These are phyloP conservation scores for Umimayanthus kanabou DNA, from an alignment of 92 coral and sea anemone genomes.

Conservation along the genomic window DNA sequence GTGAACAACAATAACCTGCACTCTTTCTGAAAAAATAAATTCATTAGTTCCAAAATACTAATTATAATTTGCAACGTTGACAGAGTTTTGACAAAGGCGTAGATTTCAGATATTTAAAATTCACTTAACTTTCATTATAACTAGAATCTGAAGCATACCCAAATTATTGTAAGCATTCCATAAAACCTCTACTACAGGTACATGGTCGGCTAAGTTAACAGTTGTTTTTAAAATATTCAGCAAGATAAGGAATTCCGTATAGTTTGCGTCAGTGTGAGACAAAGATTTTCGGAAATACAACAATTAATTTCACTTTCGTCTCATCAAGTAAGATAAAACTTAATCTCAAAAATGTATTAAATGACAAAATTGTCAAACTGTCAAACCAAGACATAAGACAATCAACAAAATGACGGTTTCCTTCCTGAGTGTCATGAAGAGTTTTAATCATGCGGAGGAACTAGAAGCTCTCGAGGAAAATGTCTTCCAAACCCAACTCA, in stretches of 20 bases:
- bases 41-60: neutral
- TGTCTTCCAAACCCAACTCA: neutral
- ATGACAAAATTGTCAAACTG: neutral
- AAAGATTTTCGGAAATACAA: neutral
- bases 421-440: conserved; percentile 21
- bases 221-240: no score
- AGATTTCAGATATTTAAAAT: no score
- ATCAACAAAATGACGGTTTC: conserved; percentile 10
- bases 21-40: neutral
- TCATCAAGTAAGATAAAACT: neutral
- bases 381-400: neutral
- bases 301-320: neutral
- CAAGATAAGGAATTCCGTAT: no score
- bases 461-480: neutral
- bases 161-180: neutral
- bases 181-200: no score
- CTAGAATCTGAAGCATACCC: neutral
- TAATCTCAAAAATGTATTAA: neutral
- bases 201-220: no score
- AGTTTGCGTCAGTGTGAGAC: neutral
- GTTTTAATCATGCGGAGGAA: neutral
- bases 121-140: neutral
- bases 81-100: neutral
- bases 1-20: neutral
- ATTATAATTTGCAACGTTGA: neutral